Evolutionary conservation across 1,140 invertebrate genomes (phyloP), one percentile per base, ranked within the genome.

Genomic region (Dreissena rostriformis): DNA sequence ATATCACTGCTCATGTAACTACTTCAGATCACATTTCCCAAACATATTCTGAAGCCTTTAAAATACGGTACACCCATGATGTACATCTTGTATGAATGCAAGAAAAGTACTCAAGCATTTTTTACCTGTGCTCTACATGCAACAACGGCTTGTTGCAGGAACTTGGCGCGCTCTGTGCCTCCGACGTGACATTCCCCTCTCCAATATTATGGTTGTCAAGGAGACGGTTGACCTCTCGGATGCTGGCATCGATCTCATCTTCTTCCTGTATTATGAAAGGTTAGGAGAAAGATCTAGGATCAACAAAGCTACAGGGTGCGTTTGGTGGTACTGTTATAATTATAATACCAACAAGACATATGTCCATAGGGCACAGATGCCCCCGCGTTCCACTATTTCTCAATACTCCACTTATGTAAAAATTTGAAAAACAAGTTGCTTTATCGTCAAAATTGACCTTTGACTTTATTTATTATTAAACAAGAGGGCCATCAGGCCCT

Each of bases 241-340:
- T 92, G 55, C 95, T 96, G 78, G 95, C 94, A 86, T 97, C 96
- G 29, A 97, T 95, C 93, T 97, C 96, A 94, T 96, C 96, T 90
- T 96, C 94, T 91, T 94, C 82, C 82, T 82, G 49, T 17, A 82
- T 91, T 87, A 75, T 24, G 1, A 61, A 75, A 55, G 14, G 15
- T 55, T 52, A 55, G 22, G 53, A 55, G n/a, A 74, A 53, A 22
- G 26, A 15, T 86, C 67, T 26, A 71, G 19, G 70, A 24, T 39
- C 39, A 65, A 55, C 61, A 68, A 49, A 57, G n/a, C 61, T n/a
- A 6, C 29, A 12, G 57, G 10, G 66, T 26, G 19, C 49, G 72
- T 49, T 28, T n/a, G 26, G 49, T 61, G 19, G 39, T n/a, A 71
- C 26, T 28, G 65, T 22, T 61, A 53, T 17, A 19, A 0, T 24